These are phyloP conservation scores for Pogonognathellus flavescens DNA, from an alignment of 1,140 invertebrate species.

Conservation along the genomic window DNA sequence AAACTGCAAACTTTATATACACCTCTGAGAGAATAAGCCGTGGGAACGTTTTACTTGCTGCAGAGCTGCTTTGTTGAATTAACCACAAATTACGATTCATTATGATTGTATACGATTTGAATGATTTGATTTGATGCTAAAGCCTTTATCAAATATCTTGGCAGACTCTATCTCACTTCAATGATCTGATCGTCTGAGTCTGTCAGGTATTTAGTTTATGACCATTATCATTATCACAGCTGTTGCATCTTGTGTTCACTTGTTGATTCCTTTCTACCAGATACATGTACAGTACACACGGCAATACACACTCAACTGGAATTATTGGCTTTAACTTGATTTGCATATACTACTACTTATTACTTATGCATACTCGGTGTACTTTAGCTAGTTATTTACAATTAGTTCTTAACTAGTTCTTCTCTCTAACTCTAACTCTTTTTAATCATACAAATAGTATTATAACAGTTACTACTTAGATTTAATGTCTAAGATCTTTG, in stretches of 20 bases:
- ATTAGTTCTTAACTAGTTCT: background rate
- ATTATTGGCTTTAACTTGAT: too few relatives aligned
- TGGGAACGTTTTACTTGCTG: slow-evolving; percentile 26
- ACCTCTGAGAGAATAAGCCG: slow-evolving; percentile 10
- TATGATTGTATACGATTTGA: slow-evolving; percentile 49
- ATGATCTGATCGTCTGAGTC: slow-evolving; percentile 1
- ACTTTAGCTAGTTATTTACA: background rate
- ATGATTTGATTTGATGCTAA: slow-evolving; percentile 45
- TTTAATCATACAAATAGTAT: background rate
- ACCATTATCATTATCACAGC: slow-evolving; percentile 46
- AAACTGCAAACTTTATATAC: background rate
- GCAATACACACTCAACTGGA: too few relatives aligned
- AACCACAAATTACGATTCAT: slow-evolving; percentile 47
- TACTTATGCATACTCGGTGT: too few relatives aligned
- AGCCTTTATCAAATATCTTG: slow-evolving; percentile 42
- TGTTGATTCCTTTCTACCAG: background rate
- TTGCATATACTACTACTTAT: too few relatives aligned
- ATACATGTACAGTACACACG: too few relatives aligned
- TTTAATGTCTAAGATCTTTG: too few relatives aligned
- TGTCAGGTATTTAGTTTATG: slow-evolving; percentile 43
- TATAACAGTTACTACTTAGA: too few relatives aligned
- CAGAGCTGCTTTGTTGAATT: slow-evolving; percentile 15
- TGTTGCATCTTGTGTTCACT: slow-evolving; percentile 34
- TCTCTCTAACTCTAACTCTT: background rate
- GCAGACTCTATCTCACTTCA: slow-evolving; percentile 15